A percentile compares a stretch with the other conserved stretches of the same genome.
phyloP scores from a whole-genome alignment of 2,888 invertebrate genomes.

The Empis livida region DNA sequence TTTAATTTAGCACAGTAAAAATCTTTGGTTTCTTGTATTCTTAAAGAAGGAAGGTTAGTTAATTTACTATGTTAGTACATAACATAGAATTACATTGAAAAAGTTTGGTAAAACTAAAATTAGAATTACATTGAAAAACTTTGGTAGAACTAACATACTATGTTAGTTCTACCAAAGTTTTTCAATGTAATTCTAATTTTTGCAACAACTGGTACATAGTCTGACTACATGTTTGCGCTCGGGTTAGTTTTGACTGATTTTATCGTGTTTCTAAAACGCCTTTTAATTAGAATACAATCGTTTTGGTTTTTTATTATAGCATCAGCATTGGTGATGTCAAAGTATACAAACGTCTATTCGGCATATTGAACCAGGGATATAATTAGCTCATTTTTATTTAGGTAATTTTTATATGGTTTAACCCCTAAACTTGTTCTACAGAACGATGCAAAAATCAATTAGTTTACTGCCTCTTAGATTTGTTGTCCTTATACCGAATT shows the following conservation, averaged over 20 bases:
- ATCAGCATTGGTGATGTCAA: background rate
- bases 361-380: background rate
- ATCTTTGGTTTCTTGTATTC: background rate
- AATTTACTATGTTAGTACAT: too few relatives aligned
- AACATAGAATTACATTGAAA: too few relatives aligned
- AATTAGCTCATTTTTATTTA: too few relatives aligned
- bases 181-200: background rate
- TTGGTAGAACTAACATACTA: too few relatives aligned
- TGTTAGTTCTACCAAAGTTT: background rate
- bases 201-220: background rate
- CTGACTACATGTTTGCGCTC: background rate
- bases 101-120: too few relatives aligned
- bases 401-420: too few relatives aligned
- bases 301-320: background rate
- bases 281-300: background rate
- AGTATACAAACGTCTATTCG: background rate
- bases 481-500: too few relatives aligned
- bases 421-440: too few relatives aligned
- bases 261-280: background rate
- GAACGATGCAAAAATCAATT: too few relatives aligned
- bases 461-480: too few relatives aligned
- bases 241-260: background rate
- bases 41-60: background rate
- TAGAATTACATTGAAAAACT: too few relatives aligned
- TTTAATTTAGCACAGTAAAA: background rate